Conservation (phyloP, 1,140 invertebrate genomes). For the Venturia canescens region DNA sequence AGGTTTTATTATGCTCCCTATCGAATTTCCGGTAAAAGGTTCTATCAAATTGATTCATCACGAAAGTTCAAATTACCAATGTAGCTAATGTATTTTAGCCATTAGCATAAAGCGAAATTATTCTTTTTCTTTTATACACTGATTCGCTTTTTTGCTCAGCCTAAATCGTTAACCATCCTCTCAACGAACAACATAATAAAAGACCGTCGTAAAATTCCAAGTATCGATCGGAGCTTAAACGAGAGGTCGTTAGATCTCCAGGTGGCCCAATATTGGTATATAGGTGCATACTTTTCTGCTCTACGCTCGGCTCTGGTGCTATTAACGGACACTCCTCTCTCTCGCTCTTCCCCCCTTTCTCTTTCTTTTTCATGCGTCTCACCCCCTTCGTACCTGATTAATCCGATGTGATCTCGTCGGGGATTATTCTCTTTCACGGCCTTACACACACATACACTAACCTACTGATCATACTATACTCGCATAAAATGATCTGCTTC, state of each 20-base stretch:
- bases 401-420: conserved; percentile 7
- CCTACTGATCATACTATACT: background rate
- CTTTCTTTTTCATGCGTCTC: background rate
- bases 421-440: background rate
- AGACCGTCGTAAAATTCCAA: conserved; percentile 47
- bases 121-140: background rate
- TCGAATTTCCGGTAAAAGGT: too few species aligned
- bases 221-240: background rate
- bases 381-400: conserved; percentile 3
- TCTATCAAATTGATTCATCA: too few species aligned
- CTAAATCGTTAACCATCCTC: background rate
- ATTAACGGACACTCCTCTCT: background rate
- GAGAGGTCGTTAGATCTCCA: conserved; percentile 5
- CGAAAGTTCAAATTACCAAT: too few species aligned
- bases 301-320: background rate
- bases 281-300: background rate
- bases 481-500: background rate
- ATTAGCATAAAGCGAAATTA: background rate
- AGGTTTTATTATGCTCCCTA: too few species aligned
- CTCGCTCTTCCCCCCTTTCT: background rate
- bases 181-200: conserved; percentile 50
- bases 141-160: background rate
- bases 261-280: background rate
- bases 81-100: background rate
- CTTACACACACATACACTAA: background rate